Evolutionary conservation across 2,888 invertebrate genomes (phyloP).

Genomic region (Tanytarsus gracilentus): DNA sequence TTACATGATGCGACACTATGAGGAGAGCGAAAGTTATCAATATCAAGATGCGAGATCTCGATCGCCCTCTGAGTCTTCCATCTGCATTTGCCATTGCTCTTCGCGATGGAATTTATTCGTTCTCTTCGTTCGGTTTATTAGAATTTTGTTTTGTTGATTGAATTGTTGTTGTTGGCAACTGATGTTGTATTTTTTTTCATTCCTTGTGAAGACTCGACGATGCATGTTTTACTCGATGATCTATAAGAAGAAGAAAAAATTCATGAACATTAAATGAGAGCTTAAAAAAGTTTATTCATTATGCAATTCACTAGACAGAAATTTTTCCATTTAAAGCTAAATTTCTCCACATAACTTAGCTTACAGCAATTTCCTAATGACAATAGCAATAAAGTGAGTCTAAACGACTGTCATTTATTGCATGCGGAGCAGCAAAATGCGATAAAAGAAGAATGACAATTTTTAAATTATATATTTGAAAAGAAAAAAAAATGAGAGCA

Average conservation of each 20-base stretch:
- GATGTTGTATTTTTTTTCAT: not conserved
- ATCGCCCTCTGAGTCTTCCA: too few relatives aligned
- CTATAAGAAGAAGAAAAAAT: not conserved
- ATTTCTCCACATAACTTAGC: too few relatives aligned
- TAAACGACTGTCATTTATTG: too few relatives aligned
- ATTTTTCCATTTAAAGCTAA: not conserved
- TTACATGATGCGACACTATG: conserved; percentile 1
- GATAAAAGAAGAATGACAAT: too few relatives aligned
- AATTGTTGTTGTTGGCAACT: not conserved
- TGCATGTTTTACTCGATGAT: not conserved
- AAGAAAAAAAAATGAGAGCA: too few relatives aligned
- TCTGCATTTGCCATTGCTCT: too few relatives aligned
- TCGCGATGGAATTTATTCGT: too few relatives aligned
- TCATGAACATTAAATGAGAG: not conserved
- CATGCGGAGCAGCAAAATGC: too few relatives aligned
- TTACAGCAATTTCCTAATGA: too few relatives aligned
- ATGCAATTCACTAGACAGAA: not conserved
- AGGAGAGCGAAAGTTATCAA: not conserved
- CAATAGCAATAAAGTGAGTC: too few relatives aligned
- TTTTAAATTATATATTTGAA: too few relatives aligned
- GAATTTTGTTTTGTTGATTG: not conserved
- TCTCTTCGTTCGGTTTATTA: too few relatives aligned
- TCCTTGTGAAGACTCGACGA: not conserved
- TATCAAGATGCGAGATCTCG: not conserved
- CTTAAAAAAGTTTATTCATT: not conserved